Conservation (phyloP, 2,113 vertebrate genomes). For the Nibea albiflora region DNA sequence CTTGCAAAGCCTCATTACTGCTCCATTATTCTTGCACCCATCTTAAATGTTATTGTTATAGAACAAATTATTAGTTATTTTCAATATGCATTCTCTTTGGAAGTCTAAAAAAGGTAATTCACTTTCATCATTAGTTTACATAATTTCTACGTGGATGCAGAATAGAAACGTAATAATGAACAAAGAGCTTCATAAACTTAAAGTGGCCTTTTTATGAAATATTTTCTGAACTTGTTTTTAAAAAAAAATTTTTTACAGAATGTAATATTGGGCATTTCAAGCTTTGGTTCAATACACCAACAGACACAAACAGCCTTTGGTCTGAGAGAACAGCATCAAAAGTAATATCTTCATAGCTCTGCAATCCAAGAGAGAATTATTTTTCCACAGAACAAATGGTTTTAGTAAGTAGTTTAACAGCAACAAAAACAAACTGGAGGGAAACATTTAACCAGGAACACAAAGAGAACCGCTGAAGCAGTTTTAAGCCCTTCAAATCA, state of each 20-base stretch:
- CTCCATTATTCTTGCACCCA: slow-evolving; percentile 63
- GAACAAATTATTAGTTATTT: slow-evolving; percentile 35
- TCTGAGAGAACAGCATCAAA: slow-evolving; percentile 71
- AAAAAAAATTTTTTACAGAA: slow-evolving; percentile 24
- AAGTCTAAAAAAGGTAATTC: slow-evolving; percentile 16
- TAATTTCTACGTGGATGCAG: neutral
- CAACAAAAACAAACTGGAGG: slow-evolving; percentile 78
- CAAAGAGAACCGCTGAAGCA: slow-evolving; percentile 77
- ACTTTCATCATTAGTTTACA: slow-evolving; percentile 22
- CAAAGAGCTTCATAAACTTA: slow-evolving; percentile 22
- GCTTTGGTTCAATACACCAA: slow-evolving; percentile 55
- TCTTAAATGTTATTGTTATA: slow-evolving; percentile 36
- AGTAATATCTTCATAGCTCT: slow-evolving; percentile 63
- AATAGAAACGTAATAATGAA: slow-evolving; percentile 12
- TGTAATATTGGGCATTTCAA: slow-evolving; percentile 59
- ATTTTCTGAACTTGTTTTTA: slow-evolving; percentile 30
- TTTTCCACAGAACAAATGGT: slow-evolving; percentile 66
- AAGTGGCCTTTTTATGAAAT: slow-evolving; percentile 32
- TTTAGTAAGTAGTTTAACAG: slow-evolving; percentile 73
- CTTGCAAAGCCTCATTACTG: slow-evolving; percentile 66
- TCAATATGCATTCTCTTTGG: slow-evolving; percentile 27
- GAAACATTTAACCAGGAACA: slow-evolving; percentile 79
- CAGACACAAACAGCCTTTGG: slow-evolving; percentile 58
- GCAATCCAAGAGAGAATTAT: slow-evolving; percentile 67
- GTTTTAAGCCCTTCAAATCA: slow-evolving; percentile 77